phyloP scores from a whole-genome alignment of 2,113 vertebrate genomes.

The Dipodomys stephensi region DNA sequence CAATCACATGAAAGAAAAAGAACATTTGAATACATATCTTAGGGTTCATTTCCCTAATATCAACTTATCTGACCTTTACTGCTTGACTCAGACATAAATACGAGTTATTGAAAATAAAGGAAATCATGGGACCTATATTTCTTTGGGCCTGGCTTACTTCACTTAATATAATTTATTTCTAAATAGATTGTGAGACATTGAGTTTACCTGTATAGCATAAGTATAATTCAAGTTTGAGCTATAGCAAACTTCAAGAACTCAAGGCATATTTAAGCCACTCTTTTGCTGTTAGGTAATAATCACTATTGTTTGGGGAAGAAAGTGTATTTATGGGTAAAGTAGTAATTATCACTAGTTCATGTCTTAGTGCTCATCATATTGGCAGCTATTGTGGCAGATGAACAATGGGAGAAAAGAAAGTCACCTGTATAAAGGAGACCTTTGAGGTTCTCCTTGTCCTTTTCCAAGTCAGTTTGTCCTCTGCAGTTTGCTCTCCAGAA shows the following conservation, averaged over 20 bases:
- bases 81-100: too few relatives aligned
- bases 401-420: background rate
- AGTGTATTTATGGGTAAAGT: background rate
- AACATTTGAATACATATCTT: too few relatives aligned
- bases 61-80: too few relatives aligned
- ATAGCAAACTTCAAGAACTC: background rate
- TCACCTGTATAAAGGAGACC: background rate
- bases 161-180: background rate
- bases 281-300: constrained; percentile 3
- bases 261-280: background rate
- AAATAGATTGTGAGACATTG: constrained; percentile 16
- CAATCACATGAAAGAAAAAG: too few relatives aligned
- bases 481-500: constrained; percentile 4
- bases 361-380: background rate
- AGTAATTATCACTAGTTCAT: background rate
- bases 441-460: background rate
- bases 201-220: background rate
- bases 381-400: background rate
- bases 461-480: background rate
- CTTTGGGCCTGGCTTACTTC: too few relatives aligned
- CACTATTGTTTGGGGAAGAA: background rate
- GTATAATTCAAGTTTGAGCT: background rate
- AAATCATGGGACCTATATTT: too few relatives aligned
- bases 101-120: too few relatives aligned
- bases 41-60: too few relatives aligned